Evolutionary conservation across 2,888 invertebrate genomes (phyloP), one percentile per base, ranked within the genome.

Genomic region (Incurvaria masculella): DNA sequence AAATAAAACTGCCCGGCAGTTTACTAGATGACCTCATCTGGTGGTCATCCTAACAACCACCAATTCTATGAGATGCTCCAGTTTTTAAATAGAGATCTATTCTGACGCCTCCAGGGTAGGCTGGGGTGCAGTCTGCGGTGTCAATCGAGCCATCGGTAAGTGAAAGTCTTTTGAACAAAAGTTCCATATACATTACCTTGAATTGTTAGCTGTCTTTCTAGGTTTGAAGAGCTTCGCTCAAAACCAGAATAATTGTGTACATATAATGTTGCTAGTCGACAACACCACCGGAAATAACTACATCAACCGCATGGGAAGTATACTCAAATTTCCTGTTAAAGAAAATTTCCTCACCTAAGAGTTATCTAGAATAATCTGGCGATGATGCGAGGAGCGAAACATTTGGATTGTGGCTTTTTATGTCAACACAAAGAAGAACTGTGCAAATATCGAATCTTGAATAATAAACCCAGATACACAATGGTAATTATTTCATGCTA

Each of bases 201-300:
- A 44, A 44, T 18, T 39, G 46, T 2, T n/a, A n/a, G n/a, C n/a
- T n/a, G n/a, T n/a, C n/a, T n/a, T n/a, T n/a, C n/a, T n/a, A n/a
- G n/a, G n/a, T n/a, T 33, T 49, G n/a, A 46, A 49, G 46, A 42
- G 40, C 26, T 49, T 46, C 40, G 49, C 49, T 10, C 10, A 26
- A 10, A 41, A 46, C 10, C 21, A 43, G 11, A 11, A n/a, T 4
- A 21, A 46, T 40, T 21, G 5, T 11, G 44, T 40, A n/a, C n/a
- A n/a, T 16, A 40, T 46, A 4, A 44, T 49, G 14, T 16, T 46
- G 16, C 23, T 46, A 11, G 44, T 49, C n/a, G 49, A 49, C 16
- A 49, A 49, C 39, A 46, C 49, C 5, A 46, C 46, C n/a, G 49
- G 46, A 10, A 43, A 46, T 21, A 5, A 39, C 6, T 49, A 43